Base-by-base conservation (phyloP, 1,140 invertebrate genomes). In the Drosophila repleta region DNA sequence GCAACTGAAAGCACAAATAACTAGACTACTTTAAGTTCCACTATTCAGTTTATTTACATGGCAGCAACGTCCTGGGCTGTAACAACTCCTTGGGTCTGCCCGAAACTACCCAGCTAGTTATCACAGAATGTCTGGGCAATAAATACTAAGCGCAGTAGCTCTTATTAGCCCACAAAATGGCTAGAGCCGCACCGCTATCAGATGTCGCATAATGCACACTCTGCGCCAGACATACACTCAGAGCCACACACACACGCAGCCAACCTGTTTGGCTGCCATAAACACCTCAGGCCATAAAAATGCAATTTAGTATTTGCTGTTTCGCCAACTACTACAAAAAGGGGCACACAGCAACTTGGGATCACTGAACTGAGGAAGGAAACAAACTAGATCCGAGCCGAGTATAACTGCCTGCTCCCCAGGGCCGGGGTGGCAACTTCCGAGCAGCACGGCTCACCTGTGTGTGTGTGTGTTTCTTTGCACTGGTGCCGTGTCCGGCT, bases 281-380 rank as follows among this genome's bases (percentile, higher is more conserved):
- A 64, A 67, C 79, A 61, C 60, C 55, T 56, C 24, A 64, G 41
- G 80, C 67, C 79, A 76, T 83, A 83, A 83, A 83, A 83, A 75
- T 83, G 79, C 80, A 83, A 84, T 83, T 84, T 83, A 83, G 80
- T 79, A 83, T 79, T 75, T 75, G 58, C 56, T 51, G 41, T 48
- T 48, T 32, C 49, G 17, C 63, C 63, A 66, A 60, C 55, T 69
- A 53, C 63, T 53, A 39, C 69, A 46, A 55, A 18, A 29, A 45
- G 35, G 26, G 55, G 64, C 65, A 65, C 61, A 79, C 46, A 60
- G 41, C 49, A 75, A 61, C 55, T 21, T 21, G 71, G 79, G 79
- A 79, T 83, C 79, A 72, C 39, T 67, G 80, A 76, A 77, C 79
- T 67, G 74, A 62, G 41, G 68, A 77, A 62, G 41, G 68, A n/a